A percentile compares a stretch with the other conserved stretches of the same genome.
Evolutionary conservation across 2,113 vertebrate genomes (phyloP).

Genomic region (Ascaphus truei): DNA sequence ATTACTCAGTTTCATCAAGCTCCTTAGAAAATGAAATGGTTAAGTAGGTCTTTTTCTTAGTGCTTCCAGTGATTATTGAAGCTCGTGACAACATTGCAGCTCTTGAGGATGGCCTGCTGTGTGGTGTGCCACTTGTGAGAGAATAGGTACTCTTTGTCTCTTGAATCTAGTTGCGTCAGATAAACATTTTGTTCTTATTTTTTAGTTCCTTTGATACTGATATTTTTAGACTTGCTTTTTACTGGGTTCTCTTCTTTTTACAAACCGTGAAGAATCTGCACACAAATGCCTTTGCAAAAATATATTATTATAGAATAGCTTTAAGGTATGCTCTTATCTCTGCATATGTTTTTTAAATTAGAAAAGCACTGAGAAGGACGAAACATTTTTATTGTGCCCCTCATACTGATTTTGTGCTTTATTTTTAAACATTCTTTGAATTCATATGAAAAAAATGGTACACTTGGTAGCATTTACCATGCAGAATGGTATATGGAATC

Average conservation of each 20-base stretch:
- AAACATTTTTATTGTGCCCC: background rate
- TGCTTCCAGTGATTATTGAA: no score
- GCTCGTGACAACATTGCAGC: no score
- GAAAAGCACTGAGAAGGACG: background rate
- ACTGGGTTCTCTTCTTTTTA: background rate
- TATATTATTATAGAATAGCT: background rate
- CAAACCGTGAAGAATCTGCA: no score
- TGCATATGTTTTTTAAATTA: background rate
- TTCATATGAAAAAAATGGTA: background rate
- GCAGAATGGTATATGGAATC: background rate
- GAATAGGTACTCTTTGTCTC: no score
- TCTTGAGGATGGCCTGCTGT: no score
- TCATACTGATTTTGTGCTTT: background rate
- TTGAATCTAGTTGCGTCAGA: background rate
- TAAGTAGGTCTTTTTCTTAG: no score
- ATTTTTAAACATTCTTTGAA: slow-evolving; percentile 12
- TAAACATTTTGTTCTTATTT: background rate
- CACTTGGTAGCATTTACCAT: slow-evolving; percentile 6
- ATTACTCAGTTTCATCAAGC: no score
- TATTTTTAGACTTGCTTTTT: background rate
- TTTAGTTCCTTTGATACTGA: background rate
- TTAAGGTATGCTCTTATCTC: no score
- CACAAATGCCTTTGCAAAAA: background rate
- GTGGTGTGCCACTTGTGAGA: no score
- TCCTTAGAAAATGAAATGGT: no score